Evolutionary conservation across 2,888 invertebrate species (phyloP).

Genomic region (Prionchulus punctatus): DNA sequence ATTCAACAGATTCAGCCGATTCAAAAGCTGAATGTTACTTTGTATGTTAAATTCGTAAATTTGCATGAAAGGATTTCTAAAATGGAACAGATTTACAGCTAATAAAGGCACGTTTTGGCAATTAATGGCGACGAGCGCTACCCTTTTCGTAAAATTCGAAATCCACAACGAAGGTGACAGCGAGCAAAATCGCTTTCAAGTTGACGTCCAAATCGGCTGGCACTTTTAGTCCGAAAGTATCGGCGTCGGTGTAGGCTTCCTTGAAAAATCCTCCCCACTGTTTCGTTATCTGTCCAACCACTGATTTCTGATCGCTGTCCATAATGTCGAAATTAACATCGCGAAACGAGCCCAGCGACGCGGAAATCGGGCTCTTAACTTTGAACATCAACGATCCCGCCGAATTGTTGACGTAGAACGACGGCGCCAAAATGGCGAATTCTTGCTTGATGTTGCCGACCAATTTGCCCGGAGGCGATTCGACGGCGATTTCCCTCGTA

Average conservation of each 20-base stretch:
- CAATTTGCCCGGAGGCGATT: not conserved
- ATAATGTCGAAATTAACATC: not conserved
- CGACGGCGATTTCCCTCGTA: not conserved
- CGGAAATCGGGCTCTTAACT: not conserved
- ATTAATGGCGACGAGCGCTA: no score
- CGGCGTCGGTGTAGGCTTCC: not conserved
- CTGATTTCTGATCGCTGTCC: not conserved
- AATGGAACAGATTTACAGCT: no score
- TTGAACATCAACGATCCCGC: not conserved
- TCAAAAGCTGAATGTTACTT: no score
- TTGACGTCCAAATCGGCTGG: not conserved
- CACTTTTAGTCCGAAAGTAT: not conserved
- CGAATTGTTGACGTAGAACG: not conserved
- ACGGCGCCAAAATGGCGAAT: constrained; percentile 1
- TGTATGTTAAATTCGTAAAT: no score
- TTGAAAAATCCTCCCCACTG: constrained; percentile 4
- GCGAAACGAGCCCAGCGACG: not conserved
- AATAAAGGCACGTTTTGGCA: no score
- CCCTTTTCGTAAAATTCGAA: constrained; percentile 3
- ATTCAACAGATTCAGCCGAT: no score
- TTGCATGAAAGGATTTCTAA: no score
- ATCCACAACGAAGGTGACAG: not conserved
- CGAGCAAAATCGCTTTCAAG: constrained; percentile 1
- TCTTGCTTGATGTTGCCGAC: not conserved
- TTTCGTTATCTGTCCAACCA: not conserved